Base-by-base conservation (phyloP, 2,113 vertebrate species). In the Rhea americana region DNA sequence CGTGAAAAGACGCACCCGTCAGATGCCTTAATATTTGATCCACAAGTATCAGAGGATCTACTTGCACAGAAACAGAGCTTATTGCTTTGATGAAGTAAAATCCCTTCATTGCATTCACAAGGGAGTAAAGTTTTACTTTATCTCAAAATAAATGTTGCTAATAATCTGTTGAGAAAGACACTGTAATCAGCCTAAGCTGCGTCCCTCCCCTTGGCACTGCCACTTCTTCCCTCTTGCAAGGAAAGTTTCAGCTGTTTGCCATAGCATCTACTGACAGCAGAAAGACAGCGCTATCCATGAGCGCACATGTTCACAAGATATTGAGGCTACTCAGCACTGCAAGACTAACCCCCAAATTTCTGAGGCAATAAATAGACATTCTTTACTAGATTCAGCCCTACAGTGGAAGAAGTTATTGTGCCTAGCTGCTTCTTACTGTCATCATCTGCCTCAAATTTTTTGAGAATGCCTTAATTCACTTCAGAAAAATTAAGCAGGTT, bases 131-230 rank as follows among this genome's bases (percentile, higher is more conserved):
- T 61, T 70, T 41, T 84, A 65, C n/a, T 65, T 80, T 32, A 59
- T 15, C 45, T 59, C 45, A 48, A 15, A n/a, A n/a, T 39, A 61
- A 37, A 58, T 28, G 20, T 39, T 77, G 66, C 41, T 53, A 59
- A 65, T 7, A 55, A 59, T 53, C 48, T n/a, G 12, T 39, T 61
- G 75, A 82, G 41, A 90, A 89, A 77, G 68, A 48, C 5, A n/a
- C 13, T 2, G 4, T 45, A 26, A 58, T 9, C 87, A 78, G 47
- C 14, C 43, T 32, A 8, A 67, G 50, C 62, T 56, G 8, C 13
- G 8, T 15, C 18, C 13, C 20, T 56, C 16, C 25, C 11, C 32
- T 2, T 10, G 1, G 2, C 41, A 15, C 58, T 0, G 0, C 4
- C 47, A 65, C 55, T 55, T 53, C 41, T 79, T 73, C 51, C 25